Conservation (phyloP, 2,888 invertebrate genomes). For the Microctonus aethiopoides region DNA sequence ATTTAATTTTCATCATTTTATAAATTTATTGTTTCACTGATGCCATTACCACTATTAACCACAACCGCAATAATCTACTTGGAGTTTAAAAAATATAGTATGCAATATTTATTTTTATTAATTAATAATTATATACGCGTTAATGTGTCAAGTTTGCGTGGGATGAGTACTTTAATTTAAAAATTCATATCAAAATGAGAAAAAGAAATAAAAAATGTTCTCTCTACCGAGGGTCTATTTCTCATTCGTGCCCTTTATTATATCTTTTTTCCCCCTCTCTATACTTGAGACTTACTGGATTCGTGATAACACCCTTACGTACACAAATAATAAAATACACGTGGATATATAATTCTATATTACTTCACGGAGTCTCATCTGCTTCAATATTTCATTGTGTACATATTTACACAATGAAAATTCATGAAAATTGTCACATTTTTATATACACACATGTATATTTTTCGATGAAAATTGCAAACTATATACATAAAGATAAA, state of each 20-base stretch:
- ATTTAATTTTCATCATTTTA: constrained; percentile 3
- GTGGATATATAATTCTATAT: not conserved
- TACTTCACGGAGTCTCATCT: not conserved
- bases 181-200: not conserved
- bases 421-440: constrained; percentile 15
- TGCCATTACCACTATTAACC: not conserved
- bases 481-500: not conserved
- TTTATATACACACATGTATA: not conserved
- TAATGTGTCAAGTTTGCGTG: not conserved
- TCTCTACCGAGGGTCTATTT: not conserved
- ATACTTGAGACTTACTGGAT: not conserved
- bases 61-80: not conserved
- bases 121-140: not conserved
- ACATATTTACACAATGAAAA: constrained; percentile 6
- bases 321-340: not conserved
- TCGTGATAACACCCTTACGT: not conserved
- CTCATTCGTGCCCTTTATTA: not conserved
- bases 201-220: not conserved
- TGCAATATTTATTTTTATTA: not conserved
- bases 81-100: not conserved
- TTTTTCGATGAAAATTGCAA: not conserved
- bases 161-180: not conserved
- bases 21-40: not conserved
- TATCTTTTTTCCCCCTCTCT: not conserved
- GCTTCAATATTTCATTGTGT: constrained; percentile 23